Evolutionary conservation across 2,888 invertebrate genomes (phyloP).

Genomic region (Drosophila anceps): DNA sequence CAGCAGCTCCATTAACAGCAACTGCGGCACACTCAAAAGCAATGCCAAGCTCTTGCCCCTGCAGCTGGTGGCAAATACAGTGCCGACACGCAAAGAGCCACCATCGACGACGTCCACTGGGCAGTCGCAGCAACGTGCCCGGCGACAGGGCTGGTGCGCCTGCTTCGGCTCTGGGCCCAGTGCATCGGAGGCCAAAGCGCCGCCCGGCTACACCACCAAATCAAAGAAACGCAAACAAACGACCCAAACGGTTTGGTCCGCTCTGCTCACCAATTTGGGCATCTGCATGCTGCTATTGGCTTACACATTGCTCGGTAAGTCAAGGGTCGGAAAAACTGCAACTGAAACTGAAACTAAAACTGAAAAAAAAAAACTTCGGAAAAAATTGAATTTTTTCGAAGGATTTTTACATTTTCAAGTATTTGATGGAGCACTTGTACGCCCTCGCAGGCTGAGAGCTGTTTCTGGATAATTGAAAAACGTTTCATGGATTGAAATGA

Average conservation of each 20-base stretch:
- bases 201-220: constrained; percentile 64
- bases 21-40: constrained; percentile 79
- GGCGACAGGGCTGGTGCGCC: constrained; percentile 66
- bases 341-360: too few relatives aligned
- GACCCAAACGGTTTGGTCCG: constrained; percentile 86
- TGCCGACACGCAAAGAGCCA: constrained; percentile 54
- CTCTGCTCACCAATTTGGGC: constrained; percentile 92
- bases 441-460: too few relatives aligned
- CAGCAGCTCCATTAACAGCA: constrained; percentile 48
- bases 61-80: constrained; percentile 55
- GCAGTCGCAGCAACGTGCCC: constrained; percentile 62
- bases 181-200: constrained; percentile 56
- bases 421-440: too few relatives aligned
- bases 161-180: constrained; percentile 55
- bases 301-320: constrained; percentile 90
- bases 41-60: constrained; percentile 73
- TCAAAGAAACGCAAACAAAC: constrained; percentile 72
- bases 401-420: neutral
- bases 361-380: neutral
- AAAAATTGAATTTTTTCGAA: neutral
- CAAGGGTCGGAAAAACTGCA: neutral
- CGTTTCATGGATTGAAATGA: neutral
- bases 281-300: constrained; percentile 93
- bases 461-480: too few relatives aligned
- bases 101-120: constrained; percentile 30